Conservation (phyloP, 2,888 invertebrate species). For the Corythucha ciliata region DNA sequence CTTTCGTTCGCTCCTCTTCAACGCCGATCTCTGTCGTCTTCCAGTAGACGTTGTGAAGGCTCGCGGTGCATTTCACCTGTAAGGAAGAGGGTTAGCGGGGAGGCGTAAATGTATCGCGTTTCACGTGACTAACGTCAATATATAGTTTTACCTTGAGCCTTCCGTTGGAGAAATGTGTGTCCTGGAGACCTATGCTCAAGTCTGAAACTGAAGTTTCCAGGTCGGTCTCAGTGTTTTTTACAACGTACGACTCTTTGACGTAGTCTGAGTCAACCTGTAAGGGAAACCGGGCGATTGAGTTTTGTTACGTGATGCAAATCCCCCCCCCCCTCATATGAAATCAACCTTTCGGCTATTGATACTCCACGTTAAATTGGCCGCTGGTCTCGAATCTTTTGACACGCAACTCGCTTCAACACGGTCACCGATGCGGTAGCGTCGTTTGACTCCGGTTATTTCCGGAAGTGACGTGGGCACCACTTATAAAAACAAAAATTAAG, state of each 20-base stretch:
- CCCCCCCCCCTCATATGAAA: too few species aligned
- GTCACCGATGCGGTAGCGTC: constrained; percentile 34
- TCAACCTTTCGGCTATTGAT: constrained; percentile 33
- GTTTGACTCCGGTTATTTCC: constrained; percentile 30
- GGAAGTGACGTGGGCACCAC: constrained; percentile 33
- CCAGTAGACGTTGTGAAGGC: constrained; percentile 56
- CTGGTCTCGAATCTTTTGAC: constrained; percentile 33
- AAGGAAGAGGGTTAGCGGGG: neutral
- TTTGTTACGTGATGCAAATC: neutral
- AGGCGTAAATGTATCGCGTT: too few species aligned
- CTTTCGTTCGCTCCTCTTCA: constrained; percentile 46
- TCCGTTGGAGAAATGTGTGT: constrained; percentile 31
- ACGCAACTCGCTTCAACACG: constrained; percentile 32
- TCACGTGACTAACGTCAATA: too few species aligned
- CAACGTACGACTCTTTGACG: constrained; percentile 22
- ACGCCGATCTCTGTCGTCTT: constrained; percentile 57
- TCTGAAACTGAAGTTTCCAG: constrained; percentile 31
- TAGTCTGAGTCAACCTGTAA: constrained; percentile 29
- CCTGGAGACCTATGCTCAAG: constrained; percentile 26
- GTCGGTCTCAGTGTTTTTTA: constrained; percentile 25
- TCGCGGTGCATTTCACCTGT: constrained; percentile 56
- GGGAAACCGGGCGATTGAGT: neutral
- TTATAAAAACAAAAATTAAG: constrained; percentile 19
- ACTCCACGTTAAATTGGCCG: constrained; percentile 35
- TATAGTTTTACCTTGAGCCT: constrained; percentile 29